Base-by-base conservation (phyloP, 2,888 invertebrate genomes). In the Epirrhoe tristata region DNA sequence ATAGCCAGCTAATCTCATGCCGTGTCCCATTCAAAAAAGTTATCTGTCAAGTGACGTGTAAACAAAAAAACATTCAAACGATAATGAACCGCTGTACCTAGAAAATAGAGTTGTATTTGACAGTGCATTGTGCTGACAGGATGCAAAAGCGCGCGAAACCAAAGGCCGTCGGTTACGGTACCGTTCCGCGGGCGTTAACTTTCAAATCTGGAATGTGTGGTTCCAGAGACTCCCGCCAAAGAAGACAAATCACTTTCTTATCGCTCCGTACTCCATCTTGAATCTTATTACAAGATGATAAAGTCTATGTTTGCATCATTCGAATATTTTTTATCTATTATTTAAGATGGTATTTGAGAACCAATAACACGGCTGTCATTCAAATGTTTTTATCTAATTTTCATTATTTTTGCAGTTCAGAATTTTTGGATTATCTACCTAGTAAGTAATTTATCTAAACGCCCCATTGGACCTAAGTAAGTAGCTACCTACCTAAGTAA, bases 161-260 rank as follows among this genome's bases (percentile, higher is more conserved):
- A 67, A 67, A 64, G 69, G 39, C 54, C 75, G 83, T 78, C 86
- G 81, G 87, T 87, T 87, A 85, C 75, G 74, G 79, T 88, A 86
- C 87, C 87, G 87, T 87, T 86, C 72, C 64, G 83, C 75, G 82
- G 74, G 77, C 82, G 83, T 76, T 77, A 74, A 74, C 75, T 76
- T 77, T 77, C 76, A 77, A 77, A 76, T 76, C 73, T 74, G 74
- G 74, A 76, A 76, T 76, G 75, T 74, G 63, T 70, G 69, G 66
- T 67, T 65, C 66, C 72, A 59, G 70, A 59, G 70, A 63, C 63
- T 71, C 71, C 71, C 71, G 69, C 71, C 71, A 62, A 60, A 64
- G 63, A 50, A 32, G 8, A 57, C 58, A 54, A 65, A 51, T 31
- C 58, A 51, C 51, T 58, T 50, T 58, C 53, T 58, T 51, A 46